Evolutionary conservation across 2,888 invertebrate genomes (phyloP), one percentile per base, ranked within the genome.

Genomic region (Branchellion lobata): DNA sequence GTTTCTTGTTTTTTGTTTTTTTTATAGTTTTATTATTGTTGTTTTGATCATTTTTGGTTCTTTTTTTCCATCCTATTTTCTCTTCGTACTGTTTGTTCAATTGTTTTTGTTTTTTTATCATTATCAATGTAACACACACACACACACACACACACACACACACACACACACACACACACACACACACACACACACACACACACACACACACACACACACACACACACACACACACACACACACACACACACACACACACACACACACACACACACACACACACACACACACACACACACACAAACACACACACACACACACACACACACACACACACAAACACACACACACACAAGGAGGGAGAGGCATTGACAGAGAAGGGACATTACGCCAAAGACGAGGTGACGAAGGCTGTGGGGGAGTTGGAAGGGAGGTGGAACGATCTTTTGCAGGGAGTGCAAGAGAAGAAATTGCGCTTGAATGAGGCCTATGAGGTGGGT

Each of bases 361-460:
- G 88, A 83, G 86, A 88, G 72, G 85, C 84, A 27, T 91, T 89
- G 87, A 89, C 91, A 85, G 90, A 92, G 79, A 91, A 91, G 14
- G 91, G 93, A n/a, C 96, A 97, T 87, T 97, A 93, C 88, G 95
- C 96, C 11, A 90, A 92, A 0, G 91, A 91, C 68, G 95, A 95
- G 87, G 95, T 98, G 79, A 91, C 92, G 33, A 90, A 91, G 40
- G 91, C 93, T 83, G 89, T 96, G 0, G 92, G 94, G 80, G 93
- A 94, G 81, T 86, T 98, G 29, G 93, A 95, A 84, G 91, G 91
- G 29, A 92, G 93, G 82, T 98, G 96, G 97, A 90, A 92, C 73
- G 92, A 93, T 79, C 88, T 98, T 1, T 92, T 93, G 87, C 92
- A 92, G 61, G 91, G 93, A 0, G 93, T 95, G 0, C 91, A 92